phyloP scores from a whole-genome alignment of 2,888 invertebrate genomes.

The Blera fallax region DNA sequence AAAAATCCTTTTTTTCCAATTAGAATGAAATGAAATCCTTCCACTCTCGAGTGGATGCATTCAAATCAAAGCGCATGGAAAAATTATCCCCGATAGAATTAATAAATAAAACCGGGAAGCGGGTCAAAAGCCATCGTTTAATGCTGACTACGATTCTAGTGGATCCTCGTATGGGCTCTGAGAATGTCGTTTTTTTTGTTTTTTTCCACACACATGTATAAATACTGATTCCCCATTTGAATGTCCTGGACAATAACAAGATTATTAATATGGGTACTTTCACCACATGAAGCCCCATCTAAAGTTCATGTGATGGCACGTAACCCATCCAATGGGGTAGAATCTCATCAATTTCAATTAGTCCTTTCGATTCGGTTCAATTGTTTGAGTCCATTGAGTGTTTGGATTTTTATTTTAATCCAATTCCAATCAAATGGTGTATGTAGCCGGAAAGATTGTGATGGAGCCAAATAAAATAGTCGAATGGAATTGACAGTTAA shows the following conservation, averaged over 20 bases:
- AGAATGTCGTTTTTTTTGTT: neutral
- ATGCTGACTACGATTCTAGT: neutral
- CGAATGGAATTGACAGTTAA: neutral
- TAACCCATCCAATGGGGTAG: slow-evolving; percentile 17
- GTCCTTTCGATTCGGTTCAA: slow-evolving; percentile 46
- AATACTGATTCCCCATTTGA: no score
- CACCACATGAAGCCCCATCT: neutral
- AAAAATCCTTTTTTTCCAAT: neutral
- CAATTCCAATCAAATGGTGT: neutral
- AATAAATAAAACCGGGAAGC: neutral
- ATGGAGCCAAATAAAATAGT: neutral
- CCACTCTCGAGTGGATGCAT: neutral
- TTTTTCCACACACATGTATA: no score
- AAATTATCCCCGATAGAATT: neutral
- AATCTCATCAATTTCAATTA: slow-evolving; percentile 60
- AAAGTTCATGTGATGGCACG: slow-evolving; percentile 25
- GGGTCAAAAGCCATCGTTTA: neutral
- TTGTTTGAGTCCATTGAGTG: slow-evolving; percentile 35
- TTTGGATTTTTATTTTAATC: slow-evolving; percentile 18
- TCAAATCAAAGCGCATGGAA: neutral
- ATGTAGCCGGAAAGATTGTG: neutral
- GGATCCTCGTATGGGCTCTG: neutral
- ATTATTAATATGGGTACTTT: neutral
- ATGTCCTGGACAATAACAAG: neutral
- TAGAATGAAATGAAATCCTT: neutral